A percentile compares a stretch with the other conserved stretches of the same genome.
These are phyloP conservation scores for Rachycentron canadum DNA, from an alignment of 2,797 vertebrate species.

Conservation along the genomic window DNA sequence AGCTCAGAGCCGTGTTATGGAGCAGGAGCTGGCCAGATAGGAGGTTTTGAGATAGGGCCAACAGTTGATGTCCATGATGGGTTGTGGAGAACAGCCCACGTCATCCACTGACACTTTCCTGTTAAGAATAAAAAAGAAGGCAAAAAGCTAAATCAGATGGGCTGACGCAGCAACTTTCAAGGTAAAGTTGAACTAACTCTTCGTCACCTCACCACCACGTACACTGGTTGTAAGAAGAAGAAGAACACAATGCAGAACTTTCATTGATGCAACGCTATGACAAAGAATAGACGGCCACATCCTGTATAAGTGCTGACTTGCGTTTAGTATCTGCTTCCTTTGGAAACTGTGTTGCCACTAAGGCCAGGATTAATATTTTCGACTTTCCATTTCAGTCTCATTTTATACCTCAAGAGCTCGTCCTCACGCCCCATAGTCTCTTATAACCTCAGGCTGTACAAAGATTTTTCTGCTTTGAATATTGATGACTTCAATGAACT, in stretches of 20 bases:
- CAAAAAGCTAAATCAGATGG: neutral
- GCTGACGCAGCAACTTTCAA: constrained; percentile 14
- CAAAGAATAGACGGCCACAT: constrained; percentile 32
- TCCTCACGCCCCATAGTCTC: constrained; percentile 9
- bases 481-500: neutral
- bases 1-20: constrained; percentile 54
- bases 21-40: constrained; percentile 26
- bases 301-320: constrained; percentile 46
- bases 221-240: neutral
- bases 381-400: constrained; percentile 5
- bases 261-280: constrained; percentile 6
- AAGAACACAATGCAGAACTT: neutral
- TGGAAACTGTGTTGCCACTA: neutral
- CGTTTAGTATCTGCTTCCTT: constrained; percentile 10
- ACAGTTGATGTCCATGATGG: constrained; percentile 68
- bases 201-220: neutral
- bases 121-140: constrained; percentile 1
- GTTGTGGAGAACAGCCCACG: constrained; percentile 50
- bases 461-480: constrained; percentile 3
- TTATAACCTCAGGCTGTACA: constrained; percentile 11
- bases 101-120: constrained; percentile 56
- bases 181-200: neutral
- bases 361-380: constrained; percentile 8
- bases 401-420: neutral
- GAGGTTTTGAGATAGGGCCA: constrained; percentile 5